Conservation (phyloP, 2,797 vertebrate species). For the Myripristis jacobus region DNA sequence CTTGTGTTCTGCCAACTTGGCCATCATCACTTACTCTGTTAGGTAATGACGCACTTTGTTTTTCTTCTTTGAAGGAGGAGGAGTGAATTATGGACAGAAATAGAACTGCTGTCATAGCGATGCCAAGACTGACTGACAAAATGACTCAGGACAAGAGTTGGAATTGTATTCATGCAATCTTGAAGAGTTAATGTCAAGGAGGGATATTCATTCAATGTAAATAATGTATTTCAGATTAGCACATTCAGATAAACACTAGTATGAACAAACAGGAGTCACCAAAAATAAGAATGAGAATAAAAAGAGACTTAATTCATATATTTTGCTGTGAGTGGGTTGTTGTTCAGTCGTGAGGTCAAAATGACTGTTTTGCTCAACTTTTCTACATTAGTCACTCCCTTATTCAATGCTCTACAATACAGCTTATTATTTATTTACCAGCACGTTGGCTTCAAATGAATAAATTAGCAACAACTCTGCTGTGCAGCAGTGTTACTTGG, state of each 20-base stretch:
- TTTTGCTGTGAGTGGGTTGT: not conserved
- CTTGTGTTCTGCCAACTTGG: conserved; percentile 20
- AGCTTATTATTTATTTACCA: not conserved
- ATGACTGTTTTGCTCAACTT: not conserved
- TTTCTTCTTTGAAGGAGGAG: not conserved
- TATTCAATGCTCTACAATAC: not conserved
- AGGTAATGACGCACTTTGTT: conserved; percentile 6
- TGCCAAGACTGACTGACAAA: not conserved
- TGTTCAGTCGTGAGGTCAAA: not conserved
- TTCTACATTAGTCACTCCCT: not conserved
- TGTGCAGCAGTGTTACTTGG: not conserved
- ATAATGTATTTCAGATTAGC: not conserved
- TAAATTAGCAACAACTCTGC: not conserved
- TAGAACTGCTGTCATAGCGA: conserved; percentile 5
- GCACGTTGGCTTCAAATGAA: not conserved
- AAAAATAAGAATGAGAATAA: no score
- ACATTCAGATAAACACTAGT: no score
- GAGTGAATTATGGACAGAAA: conserved; percentile 8
- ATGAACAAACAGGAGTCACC: no score
- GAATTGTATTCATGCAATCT: not conserved
- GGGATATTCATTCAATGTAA: not conserved
- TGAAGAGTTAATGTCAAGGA: not conserved
- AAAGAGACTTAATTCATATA: no score
- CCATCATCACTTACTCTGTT: conserved; percentile 12
- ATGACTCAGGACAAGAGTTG: not conserved